Conservation (phyloP, 2,888 invertebrate species). For the Pogonocherus hispidulus region DNA sequence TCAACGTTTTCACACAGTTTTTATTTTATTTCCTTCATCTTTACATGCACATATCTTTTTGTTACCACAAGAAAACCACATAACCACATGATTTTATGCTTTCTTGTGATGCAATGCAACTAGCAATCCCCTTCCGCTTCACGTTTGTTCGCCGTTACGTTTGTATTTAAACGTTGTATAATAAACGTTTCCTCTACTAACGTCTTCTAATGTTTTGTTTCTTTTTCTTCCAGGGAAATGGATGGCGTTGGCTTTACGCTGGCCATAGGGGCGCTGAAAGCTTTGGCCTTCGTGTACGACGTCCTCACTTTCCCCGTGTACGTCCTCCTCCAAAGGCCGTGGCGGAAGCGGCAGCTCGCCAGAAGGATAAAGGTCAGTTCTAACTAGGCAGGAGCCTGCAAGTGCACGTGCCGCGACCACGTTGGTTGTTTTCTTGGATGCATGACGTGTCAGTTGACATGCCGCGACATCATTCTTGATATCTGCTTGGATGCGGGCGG, state of each 20-base stretch:
- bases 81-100: no score
- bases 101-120: no score
- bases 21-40: no score
- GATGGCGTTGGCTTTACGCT: constrained; percentile 75
- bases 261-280: constrained; percentile 83
- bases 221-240: constrained; percentile 71
- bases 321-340: constrained; percentile 88
- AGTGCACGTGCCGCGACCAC: neutral
- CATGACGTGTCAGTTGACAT: constrained; percentile 14
- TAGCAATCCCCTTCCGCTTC: no score
- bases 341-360: constrained; percentile 84
- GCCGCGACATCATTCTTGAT: neutral
- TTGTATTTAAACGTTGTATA: no score
- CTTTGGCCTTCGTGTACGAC: constrained; percentile 89
- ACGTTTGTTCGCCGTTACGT: no score
- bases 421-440: constrained; percentile 15
- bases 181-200: neutral
- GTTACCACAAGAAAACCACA: no score
- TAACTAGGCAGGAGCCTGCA: constrained; percentile 21
- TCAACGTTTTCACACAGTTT: no score
- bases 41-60: no score
- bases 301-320: constrained; percentile 92
- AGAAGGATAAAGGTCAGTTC: constrained; percentile 81
- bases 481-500: neutral
- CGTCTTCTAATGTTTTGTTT: constrained; percentile 4